phyloP scores from a whole-genome alignment of 2,113 vertebrate species.

The Chionodraco myersi region DNA sequence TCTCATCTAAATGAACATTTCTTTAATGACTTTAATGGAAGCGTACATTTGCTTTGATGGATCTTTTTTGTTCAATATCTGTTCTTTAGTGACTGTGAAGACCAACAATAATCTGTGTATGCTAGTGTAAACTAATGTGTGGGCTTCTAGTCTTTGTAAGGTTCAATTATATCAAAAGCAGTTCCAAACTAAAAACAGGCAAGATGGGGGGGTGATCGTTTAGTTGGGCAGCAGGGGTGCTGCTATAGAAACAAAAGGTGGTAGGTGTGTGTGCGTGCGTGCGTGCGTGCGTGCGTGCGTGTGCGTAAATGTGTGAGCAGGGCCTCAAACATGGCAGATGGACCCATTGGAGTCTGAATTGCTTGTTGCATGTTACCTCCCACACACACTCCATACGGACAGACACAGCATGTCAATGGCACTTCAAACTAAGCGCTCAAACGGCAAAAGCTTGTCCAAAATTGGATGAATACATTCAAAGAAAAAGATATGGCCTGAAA shows the following conservation, averaged over 20 bases:
- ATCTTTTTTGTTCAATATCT: not conserved
- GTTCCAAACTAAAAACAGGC: not conserved
- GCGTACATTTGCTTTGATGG: not conserved
- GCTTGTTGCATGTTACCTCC: constrained; percentile 31
- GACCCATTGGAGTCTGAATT: constrained; percentile 31
- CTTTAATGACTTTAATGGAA: too few relatives aligned
- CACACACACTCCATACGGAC: constrained; percentile 14
- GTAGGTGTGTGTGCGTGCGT: not conserved
- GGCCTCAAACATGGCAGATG: constrained; percentile 45
- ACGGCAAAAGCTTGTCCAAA: not conserved
- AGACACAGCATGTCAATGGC: constrained; percentile 20
- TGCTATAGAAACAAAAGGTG: not conserved
- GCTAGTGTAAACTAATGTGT: not conserved
- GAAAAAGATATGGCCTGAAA: not conserved
- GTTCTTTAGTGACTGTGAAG: not conserved
- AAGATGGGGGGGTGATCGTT: not conserved
- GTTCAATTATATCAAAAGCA: not conserved
- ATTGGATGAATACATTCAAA: not conserved
- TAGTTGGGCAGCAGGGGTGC: not conserved
- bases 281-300: too few relatives aligned
- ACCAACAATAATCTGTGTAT: not conserved
- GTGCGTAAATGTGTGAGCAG: not conserved
- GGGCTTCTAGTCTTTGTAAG: not conserved
- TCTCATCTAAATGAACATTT: not conserved
- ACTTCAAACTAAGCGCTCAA: constrained; percentile 16